These are phyloP conservation scores for Myotis brandtii DNA, from an alignment of 2,113 vertebrate species.

Conservation along the genomic window DNA sequence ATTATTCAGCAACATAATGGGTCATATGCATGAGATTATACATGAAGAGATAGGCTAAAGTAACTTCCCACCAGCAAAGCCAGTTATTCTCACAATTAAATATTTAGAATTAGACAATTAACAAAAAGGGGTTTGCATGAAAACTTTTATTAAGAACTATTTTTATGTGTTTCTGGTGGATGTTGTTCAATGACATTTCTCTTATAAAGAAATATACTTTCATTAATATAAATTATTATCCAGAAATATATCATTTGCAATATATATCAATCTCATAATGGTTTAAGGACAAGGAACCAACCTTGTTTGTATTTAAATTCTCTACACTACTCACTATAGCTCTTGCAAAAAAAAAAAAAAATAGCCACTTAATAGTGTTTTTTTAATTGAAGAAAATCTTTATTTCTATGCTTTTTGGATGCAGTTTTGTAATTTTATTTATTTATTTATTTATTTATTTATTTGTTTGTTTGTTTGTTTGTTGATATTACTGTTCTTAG, in stretches of 20 bases:
- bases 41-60: slow-evolving; percentile 32
- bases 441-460: background rate
- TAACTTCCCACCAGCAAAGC: background rate
- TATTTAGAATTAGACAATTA: background rate
- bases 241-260: background rate
- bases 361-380: background rate
- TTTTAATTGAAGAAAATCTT: background rate
- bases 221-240: background rate
- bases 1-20: background rate
- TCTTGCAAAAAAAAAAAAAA: background rate
- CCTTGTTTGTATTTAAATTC: background rate
- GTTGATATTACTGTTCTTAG: background rate
- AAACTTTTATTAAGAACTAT: background rate
- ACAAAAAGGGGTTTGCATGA: background rate
- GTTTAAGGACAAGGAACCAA: background rate
- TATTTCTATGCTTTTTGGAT: background rate
- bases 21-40: background rate
- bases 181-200: background rate
- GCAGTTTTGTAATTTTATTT: background rate
- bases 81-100: slow-evolving; percentile 52
- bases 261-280: background rate
- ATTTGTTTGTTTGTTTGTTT: background rate
- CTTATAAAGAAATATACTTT: background rate
- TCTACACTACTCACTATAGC: background rate
- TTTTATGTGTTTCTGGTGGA: background rate